These are phyloP conservation scores for Aporrectodea caliginosa DNA, from an alignment of 1,140 invertebrate species.

Conservation along the genomic window DNA sequence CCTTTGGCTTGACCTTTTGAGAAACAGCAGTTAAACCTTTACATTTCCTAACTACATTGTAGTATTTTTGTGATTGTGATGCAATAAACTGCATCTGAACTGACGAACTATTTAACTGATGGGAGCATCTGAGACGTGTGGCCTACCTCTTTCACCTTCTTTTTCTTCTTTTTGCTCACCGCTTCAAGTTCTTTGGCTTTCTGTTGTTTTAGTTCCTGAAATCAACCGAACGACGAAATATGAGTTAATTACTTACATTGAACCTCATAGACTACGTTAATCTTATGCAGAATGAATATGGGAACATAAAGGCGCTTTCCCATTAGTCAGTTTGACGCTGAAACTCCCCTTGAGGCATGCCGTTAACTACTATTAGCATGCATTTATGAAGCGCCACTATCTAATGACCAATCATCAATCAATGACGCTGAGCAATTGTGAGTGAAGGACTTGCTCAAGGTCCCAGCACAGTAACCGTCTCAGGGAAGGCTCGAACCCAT, in stretches of 20 bases:
- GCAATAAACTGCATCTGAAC: too few species aligned
- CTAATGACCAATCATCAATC: too few species aligned
- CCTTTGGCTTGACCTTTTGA: background rate
- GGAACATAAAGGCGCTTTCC: too few species aligned
- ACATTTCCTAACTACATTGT: too few species aligned
- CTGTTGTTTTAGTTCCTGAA: background rate
- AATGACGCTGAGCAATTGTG: too few species aligned
- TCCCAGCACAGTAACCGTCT: too few species aligned
- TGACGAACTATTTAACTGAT: background rate
- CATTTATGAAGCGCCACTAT: too few species aligned
- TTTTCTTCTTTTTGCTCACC: background rate
- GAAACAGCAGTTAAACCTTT: background rate
- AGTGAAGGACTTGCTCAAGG: too few species aligned
- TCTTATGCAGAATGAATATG: too few species aligned
- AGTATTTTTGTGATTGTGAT: too few species aligned
- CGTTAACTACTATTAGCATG: background rate
- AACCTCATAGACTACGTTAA: too few species aligned
- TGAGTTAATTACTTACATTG: background rate
- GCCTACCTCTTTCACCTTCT: background rate
- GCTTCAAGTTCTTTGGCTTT: background rate
- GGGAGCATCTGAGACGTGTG: background rate
- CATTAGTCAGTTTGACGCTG: background rate
- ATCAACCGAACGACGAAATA: background rate
- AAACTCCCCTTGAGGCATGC: background rate
- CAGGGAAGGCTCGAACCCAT: too few species aligned